A percentile compares a stretch with the other conserved stretches of the same genome.
Evolutionary conservation across 2,113 vertebrate species (phyloP).

Genomic region (Globicephala melas): DNA sequence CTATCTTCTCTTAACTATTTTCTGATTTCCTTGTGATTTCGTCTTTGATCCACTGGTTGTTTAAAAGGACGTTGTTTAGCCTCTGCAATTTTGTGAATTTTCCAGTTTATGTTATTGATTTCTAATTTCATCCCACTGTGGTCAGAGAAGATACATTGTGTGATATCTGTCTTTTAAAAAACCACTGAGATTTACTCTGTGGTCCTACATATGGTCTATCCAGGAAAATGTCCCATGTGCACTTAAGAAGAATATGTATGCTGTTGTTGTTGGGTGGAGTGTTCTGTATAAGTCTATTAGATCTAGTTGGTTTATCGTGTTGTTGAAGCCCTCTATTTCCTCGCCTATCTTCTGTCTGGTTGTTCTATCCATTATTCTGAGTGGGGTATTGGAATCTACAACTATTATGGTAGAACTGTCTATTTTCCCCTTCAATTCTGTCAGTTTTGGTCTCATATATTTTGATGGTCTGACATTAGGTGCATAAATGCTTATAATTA

Average conservation of each 20-base stretch:
- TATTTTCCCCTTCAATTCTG: neutral
- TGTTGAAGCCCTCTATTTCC: neutral
- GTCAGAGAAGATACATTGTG: neutral
- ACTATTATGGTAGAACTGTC: neutral
- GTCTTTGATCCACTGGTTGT: neutral
- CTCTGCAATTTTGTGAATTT: neutral
- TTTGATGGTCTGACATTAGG: neutral
- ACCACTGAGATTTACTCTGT: neutral
- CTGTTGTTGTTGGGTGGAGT: neutral
- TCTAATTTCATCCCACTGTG: neutral
- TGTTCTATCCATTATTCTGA: neutral
- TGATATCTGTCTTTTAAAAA: neutral
- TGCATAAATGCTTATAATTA: neutral
- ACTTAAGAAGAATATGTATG: neutral
- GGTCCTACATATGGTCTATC: neutral
- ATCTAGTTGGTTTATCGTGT: neutral
- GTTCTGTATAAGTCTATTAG: neutral
- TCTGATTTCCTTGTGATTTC: neutral
- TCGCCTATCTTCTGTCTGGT: neutral
- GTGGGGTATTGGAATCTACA: neutral
- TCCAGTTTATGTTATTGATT: neutral
- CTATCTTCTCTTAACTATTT: neutral
- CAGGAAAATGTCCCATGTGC: neutral
- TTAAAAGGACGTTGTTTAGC: neutral
- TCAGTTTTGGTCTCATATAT: neutral